Conservation (phyloP, 2,797 vertebrate species). For the Hapalemur alaotrensis region DNA sequence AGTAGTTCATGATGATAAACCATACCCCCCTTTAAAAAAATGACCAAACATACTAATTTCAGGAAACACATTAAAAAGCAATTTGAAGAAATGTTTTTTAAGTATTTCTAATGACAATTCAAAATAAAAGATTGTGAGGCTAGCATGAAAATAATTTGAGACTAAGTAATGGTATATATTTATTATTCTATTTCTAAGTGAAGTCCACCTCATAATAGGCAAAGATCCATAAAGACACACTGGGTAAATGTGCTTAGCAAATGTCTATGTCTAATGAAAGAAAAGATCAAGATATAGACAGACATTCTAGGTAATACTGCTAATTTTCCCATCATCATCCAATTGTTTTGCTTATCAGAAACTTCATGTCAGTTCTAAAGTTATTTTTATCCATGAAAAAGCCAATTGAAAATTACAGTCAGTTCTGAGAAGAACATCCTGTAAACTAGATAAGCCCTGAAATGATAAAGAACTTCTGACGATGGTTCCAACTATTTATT, state of each 20-base stretch:
- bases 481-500: constrained; percentile 10
- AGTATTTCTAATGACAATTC: neutral
- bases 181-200: neutral
- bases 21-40: neutral
- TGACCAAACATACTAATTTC: neutral
- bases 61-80: neutral
- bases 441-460: neutral
- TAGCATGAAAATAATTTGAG: neutral
- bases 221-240: neutral
- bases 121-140: neutral
- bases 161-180: neutral
- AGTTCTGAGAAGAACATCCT: constrained; percentile 30
- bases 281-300: constrained; percentile 22
- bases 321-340: constrained; percentile 35
- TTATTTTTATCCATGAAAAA: constrained; percentile 6
- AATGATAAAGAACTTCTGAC: neutral
- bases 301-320: neutral
- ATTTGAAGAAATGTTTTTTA: neutral
- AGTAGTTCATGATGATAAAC: neutral
- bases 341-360: constrained; percentile 14
- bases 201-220: neutral
- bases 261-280: neutral
- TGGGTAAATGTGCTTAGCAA: neutral
- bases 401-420: neutral
- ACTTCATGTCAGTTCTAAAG: constrained; percentile 14